Base-by-base conservation (phyloP, 2,888 invertebrate species). In the Gonocerus acuteangulatus region DNA sequence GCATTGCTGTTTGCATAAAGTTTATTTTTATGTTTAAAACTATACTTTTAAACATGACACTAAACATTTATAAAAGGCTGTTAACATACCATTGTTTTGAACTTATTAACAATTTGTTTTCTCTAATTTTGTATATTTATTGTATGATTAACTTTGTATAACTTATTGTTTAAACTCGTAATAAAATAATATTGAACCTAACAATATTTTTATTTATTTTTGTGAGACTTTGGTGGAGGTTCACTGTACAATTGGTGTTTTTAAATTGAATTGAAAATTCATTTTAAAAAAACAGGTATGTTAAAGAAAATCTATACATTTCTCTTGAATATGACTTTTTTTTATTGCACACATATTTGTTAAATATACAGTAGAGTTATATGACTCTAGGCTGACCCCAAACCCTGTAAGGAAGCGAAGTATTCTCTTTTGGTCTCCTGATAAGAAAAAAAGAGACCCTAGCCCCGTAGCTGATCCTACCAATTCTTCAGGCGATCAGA, bases 121-220 rank as follows among this genome's bases (percentile, higher is more conserved):
- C 42, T 32, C 49, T 60, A 39, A 48, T 59, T 59, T 45, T 57
- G 22, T 44, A 54, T 54, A 54, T 54, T 54, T 54, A 54, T 54
- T 54, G 54, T 54, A 54, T 36, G n/a, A 44, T 44, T 54, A 44
- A 54, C 54, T 44, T 57, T 57, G 45, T 45, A 57, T 57, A 47
- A 45, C 45, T 22, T 57, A 47, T 45, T 44, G 44, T 57, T 57
- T 57, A 57, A 32, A 27, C 45, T 45, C 27, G 44, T 44, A 57
- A 57, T 57, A 49, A 42, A 49, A 60, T 42, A 36, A 23, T 44
- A 32, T 57, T 57, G 47, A 57, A 57, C 16, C 57, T 57, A 57
- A 57, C 57, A 57, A 45, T 18, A 44, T 57, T 57, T 57, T 57
- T 57, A 32, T 45, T 44, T 45, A 15, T 32, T 44, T n/a, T 45